phyloP scores from a whole-genome alignment of 2,888 invertebrate species.

The Rhingia campestris region DNA sequence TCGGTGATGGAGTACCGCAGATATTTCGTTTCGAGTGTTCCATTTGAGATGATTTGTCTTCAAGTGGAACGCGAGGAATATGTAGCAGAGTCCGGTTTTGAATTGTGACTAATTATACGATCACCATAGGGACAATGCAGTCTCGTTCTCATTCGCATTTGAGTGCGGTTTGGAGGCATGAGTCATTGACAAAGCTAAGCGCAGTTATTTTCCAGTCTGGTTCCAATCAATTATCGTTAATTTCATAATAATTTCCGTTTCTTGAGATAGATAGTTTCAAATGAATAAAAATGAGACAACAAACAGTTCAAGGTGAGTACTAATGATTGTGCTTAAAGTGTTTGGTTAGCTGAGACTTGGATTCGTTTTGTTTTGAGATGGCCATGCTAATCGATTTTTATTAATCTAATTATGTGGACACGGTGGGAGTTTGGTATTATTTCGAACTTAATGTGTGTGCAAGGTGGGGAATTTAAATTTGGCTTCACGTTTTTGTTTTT shows the following conservation, averaged over 20 bases:
- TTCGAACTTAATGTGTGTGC: too few relatives aligned
- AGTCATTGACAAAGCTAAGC: slow-evolving; percentile 43
- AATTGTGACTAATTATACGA: slow-evolving; percentile 59
- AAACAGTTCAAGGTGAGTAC: slow-evolving; percentile 48
- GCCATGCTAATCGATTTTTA: slow-evolving; percentile 16
- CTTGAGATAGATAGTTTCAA: background rate
- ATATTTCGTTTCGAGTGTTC: slow-evolving; percentile 24
- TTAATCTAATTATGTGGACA: background rate
- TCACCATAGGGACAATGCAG: slow-evolving; percentile 21
- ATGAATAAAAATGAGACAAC: slow-evolving; percentile 8
- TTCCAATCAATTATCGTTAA: slow-evolving; percentile 35
- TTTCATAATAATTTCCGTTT: slow-evolving; percentile 40
- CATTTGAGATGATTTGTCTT: slow-evolving; percentile 39
- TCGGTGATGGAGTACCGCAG: slow-evolving; percentile 7
- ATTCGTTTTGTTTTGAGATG: slow-evolving; percentile 3
- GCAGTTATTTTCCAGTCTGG: slow-evolving; percentile 7
- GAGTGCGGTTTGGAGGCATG: slow-evolving; percentile 17
- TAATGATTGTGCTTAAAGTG: slow-evolving; percentile 23
- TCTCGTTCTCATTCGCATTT: slow-evolving; percentile 26
- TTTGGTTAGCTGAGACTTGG: slow-evolving; percentile 43
- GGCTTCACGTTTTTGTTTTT: background rate
- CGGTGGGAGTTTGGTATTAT: background rate
- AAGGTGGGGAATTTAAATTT: too few relatives aligned
- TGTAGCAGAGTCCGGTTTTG: slow-evolving; percentile 44
- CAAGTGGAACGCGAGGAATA: slow-evolving; percentile 53